Evolutionary conservation across 92 coral and sea anemone genomes (phyloP).

Genomic region (Phenganax subtilis): DNA sequence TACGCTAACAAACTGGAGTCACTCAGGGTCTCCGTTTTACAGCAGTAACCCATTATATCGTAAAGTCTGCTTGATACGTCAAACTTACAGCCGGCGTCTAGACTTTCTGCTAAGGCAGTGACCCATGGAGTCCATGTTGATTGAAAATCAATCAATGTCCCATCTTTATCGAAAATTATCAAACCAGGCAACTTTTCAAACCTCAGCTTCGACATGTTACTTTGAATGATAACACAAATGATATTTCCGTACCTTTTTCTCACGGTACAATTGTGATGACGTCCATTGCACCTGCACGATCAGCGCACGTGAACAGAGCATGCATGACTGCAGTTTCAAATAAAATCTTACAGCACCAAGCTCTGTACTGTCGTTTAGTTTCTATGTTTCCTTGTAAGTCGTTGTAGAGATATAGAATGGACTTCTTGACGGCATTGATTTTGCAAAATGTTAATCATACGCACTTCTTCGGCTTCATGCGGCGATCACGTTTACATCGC

Average conservation of each 20-base stretch:
- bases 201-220: neutral
- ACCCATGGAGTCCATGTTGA: slow-evolving; percentile 96
- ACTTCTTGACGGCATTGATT: too few species aligned
- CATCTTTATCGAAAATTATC: slow-evolving; percentile 93
- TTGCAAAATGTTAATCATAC: too few species aligned
- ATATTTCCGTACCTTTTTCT: neutral
- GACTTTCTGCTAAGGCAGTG: slow-evolving; percentile 64
- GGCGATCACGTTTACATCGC: too few species aligned
- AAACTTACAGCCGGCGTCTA: slow-evolving; percentile 68
- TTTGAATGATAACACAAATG: neutral
- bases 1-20: slow-evolving; percentile 87
- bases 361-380: too few species aligned
- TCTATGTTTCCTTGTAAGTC: too few species aligned
- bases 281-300: neutral
- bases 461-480: too few species aligned
- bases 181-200: slow-evolving; percentile 54
- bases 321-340: neutral
- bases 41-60: slow-evolving; percentile 79
- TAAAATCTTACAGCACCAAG: too few species aligned
- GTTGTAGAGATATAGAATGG: too few species aligned
- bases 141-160: slow-evolving; percentile 82
- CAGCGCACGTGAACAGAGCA: slow-evolving; percentile 10
- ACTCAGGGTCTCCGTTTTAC: slow-evolving; percentile 55
- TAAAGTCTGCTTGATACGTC: slow-evolving; percentile 64
- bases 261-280: neutral